Percentiles rank a stretch among this genome's conserved stretches.
Conservation (phyloP, 2,888 invertebrate genomes). For the Seira musarum region DNA sequence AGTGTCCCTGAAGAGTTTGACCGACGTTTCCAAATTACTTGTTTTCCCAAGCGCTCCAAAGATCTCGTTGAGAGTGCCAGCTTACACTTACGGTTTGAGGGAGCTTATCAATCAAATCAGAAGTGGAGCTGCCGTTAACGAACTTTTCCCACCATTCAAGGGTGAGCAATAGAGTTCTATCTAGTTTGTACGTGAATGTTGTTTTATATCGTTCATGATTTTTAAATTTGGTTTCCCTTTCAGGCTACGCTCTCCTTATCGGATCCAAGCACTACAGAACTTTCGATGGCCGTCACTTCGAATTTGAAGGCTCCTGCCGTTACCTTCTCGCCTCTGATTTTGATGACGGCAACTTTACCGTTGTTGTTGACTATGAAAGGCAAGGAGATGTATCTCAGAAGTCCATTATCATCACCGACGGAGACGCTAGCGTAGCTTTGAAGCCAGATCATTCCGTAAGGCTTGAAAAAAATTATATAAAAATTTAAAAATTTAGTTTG, state of each 20-base stretch:
- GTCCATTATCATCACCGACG: slow-evolving; percentile 81
- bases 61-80: slow-evolving; percentile 73
- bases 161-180: no score
- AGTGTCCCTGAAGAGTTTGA: slow-evolving; percentile 74
- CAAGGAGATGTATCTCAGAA: slow-evolving; percentile 74
- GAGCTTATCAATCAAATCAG: slow-evolving; percentile 62
- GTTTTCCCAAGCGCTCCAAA: slow-evolving; percentile 73
- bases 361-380: slow-evolving; percentile 79
- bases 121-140: slow-evolving; percentile 71
- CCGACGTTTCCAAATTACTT: slow-evolving; percentile 75
- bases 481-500: no score
- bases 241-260: slow-evolving; percentile 81
- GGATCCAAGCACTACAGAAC: slow-evolving; percentile 91
- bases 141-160: slow-evolving; percentile 79
- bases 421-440: slow-evolving; percentile 78
- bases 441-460: slow-evolving; percentile 78
- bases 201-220: background rate
- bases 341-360: slow-evolving; percentile 88
- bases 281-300: slow-evolving; percentile 87
- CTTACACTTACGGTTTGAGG: slow-evolving; percentile 56
- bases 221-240: no score
- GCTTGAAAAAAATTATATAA: slow-evolving; percentile 17
- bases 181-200: background rate
- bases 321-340: slow-evolving; percentile 89
- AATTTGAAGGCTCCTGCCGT: slow-evolving; percentile 86